phyloP scores from a whole-genome alignment of 2,113 vertebrate genomes.

The Pelodiscus sinensis region DNA sequence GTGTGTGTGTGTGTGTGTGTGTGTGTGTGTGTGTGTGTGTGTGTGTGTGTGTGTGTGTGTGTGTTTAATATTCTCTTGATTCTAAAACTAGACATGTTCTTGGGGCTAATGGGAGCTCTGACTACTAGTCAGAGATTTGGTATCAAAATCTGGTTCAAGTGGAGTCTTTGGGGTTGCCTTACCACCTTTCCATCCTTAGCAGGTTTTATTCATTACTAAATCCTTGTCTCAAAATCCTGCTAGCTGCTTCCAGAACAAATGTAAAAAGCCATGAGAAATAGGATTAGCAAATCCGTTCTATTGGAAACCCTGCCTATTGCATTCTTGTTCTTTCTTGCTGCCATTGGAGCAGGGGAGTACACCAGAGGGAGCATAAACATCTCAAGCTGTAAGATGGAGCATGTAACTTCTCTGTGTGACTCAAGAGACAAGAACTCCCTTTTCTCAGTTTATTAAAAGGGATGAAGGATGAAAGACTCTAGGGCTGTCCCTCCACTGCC shows the following conservation, averaged over 20 bases:
- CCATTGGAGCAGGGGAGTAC: background rate
- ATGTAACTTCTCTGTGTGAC: background rate
- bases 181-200: accelerated
- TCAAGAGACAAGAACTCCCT: background rate
- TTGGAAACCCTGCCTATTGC: background rate
- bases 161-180: background rate
- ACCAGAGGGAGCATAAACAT: background rate
- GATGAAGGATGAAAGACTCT: background rate
- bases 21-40: background rate
- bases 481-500: background rate
- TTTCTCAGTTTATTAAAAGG: background rate
- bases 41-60: background rate
- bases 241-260: background rate
- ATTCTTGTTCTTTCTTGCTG: background rate
- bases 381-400: background rate
- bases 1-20: background rate
- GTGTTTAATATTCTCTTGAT: conserved; percentile 5
- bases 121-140: conserved; percentile 3
- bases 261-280: background rate
- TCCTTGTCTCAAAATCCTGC: background rate
- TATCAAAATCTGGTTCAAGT: background rate
- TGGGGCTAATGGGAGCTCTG: background rate
- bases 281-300: background rate
- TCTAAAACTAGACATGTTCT: background rate
- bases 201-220: background rate